These are phyloP conservation scores for Zygothrica quintamaculata DNA, from an alignment of 2,888 invertebrate genomes.

Conservation along the genomic window DNA sequence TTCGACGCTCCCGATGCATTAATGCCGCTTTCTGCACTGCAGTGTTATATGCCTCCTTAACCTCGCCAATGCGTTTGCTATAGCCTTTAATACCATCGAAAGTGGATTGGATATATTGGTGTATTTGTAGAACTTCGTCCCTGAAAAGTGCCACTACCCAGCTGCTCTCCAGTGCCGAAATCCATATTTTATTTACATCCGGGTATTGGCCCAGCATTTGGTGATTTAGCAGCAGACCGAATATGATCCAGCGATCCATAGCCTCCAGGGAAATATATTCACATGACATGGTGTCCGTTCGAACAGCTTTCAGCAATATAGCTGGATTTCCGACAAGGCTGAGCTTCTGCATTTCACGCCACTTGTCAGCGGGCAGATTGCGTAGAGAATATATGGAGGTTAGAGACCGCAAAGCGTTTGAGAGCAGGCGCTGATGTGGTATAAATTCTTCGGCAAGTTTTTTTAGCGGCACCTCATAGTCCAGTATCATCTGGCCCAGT, in stretches of 20 bases:
- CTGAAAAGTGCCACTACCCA: conserved; percentile 98
- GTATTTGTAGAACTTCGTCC: conserved; percentile 98
- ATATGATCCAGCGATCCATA: conserved; percentile 98
- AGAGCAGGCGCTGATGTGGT: conserved; percentile 94
- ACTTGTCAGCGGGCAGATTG: conserved; percentile 96
- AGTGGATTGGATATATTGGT: conserved; percentile 95
- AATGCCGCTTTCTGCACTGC: conserved; percentile 96
- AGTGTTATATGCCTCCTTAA: conserved; percentile 96
- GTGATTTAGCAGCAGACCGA: conserved; percentile 96
- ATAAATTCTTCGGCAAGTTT: conserved; percentile 98
- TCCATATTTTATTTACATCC: conserved; percentile 94
- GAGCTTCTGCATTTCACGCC: conserved; percentile 96
- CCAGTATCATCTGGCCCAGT: conserved; percentile 98
- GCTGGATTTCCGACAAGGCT: conserved; percentile 97
- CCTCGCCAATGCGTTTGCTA: conserved; percentile 95
- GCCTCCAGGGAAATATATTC: conserved; percentile 97
- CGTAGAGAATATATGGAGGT: conserved; percentile 94
- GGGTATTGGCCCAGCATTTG: conserved; percentile 92
- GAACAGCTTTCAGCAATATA: conserved; percentile 96
- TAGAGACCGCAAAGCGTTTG: conserved; percentile 94
- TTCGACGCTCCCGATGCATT: conserved; percentile 96
- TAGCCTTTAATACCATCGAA: conserved; percentile 98
- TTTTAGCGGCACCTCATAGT: conserved; percentile 97
- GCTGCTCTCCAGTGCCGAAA: conserved; percentile 94
- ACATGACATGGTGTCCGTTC: conserved; percentile 98